Percentiles rank a stretch among this genome's conserved stretches.
Evolutionary conservation across 2,113 vertebrate species (phyloP).

Genomic region (Meleagris gallopavo): DNA sequence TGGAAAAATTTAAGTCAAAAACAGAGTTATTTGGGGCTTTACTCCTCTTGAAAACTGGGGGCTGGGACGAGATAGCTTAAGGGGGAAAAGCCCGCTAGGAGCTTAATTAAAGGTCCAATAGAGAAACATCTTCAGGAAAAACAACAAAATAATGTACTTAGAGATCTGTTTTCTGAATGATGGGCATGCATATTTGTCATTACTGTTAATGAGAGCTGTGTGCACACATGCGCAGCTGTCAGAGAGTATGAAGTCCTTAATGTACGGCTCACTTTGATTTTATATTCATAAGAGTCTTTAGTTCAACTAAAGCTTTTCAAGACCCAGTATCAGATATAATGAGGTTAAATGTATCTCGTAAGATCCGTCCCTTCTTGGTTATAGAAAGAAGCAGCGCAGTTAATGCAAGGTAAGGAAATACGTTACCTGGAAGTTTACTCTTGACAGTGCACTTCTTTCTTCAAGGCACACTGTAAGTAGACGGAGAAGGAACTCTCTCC

Average conservation of each 20-base stretch:
- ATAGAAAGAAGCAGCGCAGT: not conserved
- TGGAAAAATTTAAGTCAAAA: conserved; percentile 66
- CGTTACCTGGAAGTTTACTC: conserved; percentile 28
- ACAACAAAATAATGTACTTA: conserved; percentile 41
- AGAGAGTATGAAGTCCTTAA: conserved; percentile 51
- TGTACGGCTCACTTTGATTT: conserved; percentile 70
- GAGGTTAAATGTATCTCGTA: conserved; percentile 60
- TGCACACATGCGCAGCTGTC: conserved; percentile 56
- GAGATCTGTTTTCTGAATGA: conserved; percentile 65
- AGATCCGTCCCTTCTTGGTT: conserved; percentile 32
- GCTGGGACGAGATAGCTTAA: conserved; percentile 42
- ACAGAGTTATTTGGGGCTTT: conserved; percentile 38
- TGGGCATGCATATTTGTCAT: conserved; percentile 32
- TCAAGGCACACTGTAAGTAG: not conserved
- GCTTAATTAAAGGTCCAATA: conserved; percentile 79
- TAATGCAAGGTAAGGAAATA: not conserved
- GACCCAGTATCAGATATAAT: conserved; percentile 61
- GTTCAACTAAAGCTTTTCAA: conserved; percentile 70
- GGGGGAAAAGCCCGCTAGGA: conserved; percentile 61
- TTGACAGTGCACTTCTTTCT: not conserved
- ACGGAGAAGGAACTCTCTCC: not conserved
- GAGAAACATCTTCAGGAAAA: conserved; percentile 68
- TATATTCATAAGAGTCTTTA: conserved; percentile 71
- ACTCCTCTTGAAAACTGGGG: not conserved
- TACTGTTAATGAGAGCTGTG: conserved; percentile 34